phyloP scores from a whole-genome alignment of 2,888 invertebrate genomes.

The Scaptodrosophila latifasciaeformis region DNA sequence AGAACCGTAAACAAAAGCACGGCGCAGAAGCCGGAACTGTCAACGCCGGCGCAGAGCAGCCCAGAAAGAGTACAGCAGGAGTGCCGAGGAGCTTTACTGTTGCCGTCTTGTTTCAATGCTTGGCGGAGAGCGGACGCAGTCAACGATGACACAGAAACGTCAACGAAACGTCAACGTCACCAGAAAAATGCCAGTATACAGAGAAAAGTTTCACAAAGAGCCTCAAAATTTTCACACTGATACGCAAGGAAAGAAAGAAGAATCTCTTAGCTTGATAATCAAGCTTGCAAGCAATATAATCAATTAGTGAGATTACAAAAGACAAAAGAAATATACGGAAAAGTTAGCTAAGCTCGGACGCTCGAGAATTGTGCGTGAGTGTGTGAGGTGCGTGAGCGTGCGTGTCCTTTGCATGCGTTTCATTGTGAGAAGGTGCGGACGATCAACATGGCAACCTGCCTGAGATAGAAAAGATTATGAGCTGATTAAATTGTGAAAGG shows the following conservation, averaged over 20 bases:
- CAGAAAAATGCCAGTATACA: conserved; percentile 54
- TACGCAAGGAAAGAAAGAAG: too few relatives aligned
- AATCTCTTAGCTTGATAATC: too few relatives aligned
- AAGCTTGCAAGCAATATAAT: too few relatives aligned
- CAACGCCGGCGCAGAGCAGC: conserved; percentile 45
- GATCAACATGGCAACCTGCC: too few relatives aligned
- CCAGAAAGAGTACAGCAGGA: conserved; percentile 28
- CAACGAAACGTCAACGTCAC: conserved; percentile 43
- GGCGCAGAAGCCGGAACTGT: conserved; percentile 52
- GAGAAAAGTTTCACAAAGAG: conserved; percentile 59
- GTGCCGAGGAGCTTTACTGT: background rate
- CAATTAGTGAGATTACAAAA: background rate
- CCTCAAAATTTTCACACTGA: conserved; percentile 47
- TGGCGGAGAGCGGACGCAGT: conserved; percentile 25
- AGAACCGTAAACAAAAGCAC: conserved; percentile 55
- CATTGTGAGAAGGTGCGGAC: conserved; percentile 9
- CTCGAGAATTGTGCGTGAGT: conserved; percentile 10
- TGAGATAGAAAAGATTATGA: too few relatives aligned
- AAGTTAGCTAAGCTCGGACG: background rate
- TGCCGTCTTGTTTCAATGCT: conserved; percentile 28
- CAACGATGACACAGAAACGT: conserved; percentile 62
- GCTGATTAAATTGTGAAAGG: too few relatives aligned
- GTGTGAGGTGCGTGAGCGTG: conserved; percentile 12
- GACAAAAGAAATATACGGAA: background rate
- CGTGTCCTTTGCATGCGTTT: conserved; percentile 23